These are phyloP conservation scores for Oreochromis mossambicus DNA, from an alignment of 2,797 vertebrate species.

Conservation along the genomic window DNA sequence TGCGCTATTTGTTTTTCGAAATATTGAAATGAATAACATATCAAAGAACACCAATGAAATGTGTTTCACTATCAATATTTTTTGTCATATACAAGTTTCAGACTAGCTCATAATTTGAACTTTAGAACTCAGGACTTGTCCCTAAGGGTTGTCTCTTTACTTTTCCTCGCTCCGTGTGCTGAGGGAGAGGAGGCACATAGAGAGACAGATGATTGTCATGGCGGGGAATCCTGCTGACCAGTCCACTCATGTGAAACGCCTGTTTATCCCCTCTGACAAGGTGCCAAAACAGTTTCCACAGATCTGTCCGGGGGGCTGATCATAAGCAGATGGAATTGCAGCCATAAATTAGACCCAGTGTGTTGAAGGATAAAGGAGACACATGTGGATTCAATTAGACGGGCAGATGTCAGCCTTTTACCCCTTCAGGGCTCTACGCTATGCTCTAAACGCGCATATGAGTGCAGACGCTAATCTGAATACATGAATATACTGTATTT, in stretches of 20 bases:
- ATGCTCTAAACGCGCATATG: background rate
- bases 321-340: slow-evolving; percentile 71
- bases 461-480: background rate
- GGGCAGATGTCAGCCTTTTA: slow-evolving; percentile 12
- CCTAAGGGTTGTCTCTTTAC: background rate
- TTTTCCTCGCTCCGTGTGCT: background rate
- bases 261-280: slow-evolving; percentile 70
- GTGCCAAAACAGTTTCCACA: slow-evolving; percentile 72
- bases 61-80: background rate
- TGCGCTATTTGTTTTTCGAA: background rate
- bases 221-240: slow-evolving; percentile 45
- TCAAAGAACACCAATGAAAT: background rate
- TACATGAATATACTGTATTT: background rate
- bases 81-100: background rate
- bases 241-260: slow-evolving; percentile 46
- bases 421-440: background rate
- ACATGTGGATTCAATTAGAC: slow-evolving; percentile 69
- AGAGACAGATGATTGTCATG: slow-evolving; percentile 37
- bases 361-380: slow-evolving; percentile 35
- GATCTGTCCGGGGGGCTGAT: slow-evolving; percentile 64
- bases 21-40: background rate
- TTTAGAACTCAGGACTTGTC: background rate
- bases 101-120: background rate
- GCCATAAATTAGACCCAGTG: slow-evolving; percentile 62
- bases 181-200: background rate